Evolutionary conservation across 2,888 invertebrate species (phyloP), one percentile per base, ranked within the genome.

Genomic region (Doris montereyensis): DNA sequence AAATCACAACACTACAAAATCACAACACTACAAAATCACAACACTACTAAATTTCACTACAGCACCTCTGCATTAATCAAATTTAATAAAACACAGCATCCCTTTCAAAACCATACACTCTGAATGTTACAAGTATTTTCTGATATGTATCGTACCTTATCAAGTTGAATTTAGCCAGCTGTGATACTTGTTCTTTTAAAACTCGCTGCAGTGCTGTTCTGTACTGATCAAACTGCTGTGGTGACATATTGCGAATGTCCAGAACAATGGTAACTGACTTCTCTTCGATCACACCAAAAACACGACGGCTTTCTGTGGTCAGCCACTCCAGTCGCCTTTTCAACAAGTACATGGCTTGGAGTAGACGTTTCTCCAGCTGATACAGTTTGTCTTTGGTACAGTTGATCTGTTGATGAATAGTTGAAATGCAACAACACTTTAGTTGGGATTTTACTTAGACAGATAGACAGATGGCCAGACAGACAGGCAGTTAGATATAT

Each of bases 251-350:
- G 75, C 87, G 86, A 57, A 91, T 88, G 84, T 91, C 91, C 57
- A 91, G 82, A 4, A 91, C 89, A 70, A 92, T 85, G 17, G 87
- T 86, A 2, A 90, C 83, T 10, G 85, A 84, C 65, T 86, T 87
- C 83, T 91, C 91, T 81, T 89, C 87, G 30, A 92, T 87, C 2
- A 91, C 89, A 30, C 92, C 91, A 85, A 91, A 92, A 32, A 90
- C 81, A 3, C 91, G 86, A 5, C 91, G 84, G 81, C 91, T 91
- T 74, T 90, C 91, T 8, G 89, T 85, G 0, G 90, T 91, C 81
- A 91, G 83, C 91, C 91, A 92, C 60, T 88, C 88, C 21, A 91
- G 85, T 13, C 92, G 85, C 0, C 89, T 84, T 57, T 87, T 87
- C 81, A 89, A 91, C 74, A 91, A 84, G 26, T 81, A 71, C 41